A percentile compares a stretch with the other conserved stretches of the same genome.
These are phyloP conservation scores for Parapristionchus giblindavisi DNA, from an alignment of 2,888 invertebrate species.

Conservation along the genomic window DNA sequence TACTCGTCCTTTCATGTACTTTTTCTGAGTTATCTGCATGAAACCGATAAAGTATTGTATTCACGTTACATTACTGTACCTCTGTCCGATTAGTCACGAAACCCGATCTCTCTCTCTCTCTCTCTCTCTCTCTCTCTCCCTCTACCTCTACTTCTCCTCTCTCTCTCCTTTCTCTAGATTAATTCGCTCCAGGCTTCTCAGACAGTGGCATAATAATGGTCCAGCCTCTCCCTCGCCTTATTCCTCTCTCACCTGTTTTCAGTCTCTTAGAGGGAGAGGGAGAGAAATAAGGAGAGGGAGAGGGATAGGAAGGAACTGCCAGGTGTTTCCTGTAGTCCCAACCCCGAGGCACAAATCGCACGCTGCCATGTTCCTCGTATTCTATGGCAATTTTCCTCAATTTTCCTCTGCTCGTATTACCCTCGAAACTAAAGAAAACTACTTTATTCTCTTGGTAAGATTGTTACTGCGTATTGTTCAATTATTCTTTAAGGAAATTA, in stretches of 20 bases:
- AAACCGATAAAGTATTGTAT: too few relatives aligned
- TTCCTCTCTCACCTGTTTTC: not conserved
- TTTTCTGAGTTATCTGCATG: too few relatives aligned
- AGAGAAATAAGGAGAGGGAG: not conserved
- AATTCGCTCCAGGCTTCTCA: not conserved
- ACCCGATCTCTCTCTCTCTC: not conserved
- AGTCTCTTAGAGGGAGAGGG: not conserved
- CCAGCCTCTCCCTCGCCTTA: too few relatives aligned
- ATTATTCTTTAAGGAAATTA: too few relatives aligned
- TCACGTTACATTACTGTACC: too few relatives aligned
- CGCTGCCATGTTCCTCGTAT: not conserved
- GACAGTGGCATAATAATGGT: too few relatives aligned
- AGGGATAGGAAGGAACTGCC: not conserved
- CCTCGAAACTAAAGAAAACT: not conserved
- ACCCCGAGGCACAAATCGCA: not conserved
- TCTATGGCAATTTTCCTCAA: constrained; percentile 20
- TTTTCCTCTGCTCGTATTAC: constrained; percentile 4
- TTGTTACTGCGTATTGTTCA: too few relatives aligned
- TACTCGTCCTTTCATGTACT: too few relatives aligned
- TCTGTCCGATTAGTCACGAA: too few relatives aligned
- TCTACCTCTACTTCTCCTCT: not conserved
- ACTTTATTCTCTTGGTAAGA: too few relatives aligned
- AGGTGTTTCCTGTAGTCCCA: too few relatives aligned
- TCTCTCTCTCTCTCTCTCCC: not conserved
- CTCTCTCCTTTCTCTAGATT: not conserved